Conservation (phyloP, 2,113 vertebrate genomes). For the Pelecanus crispus region DNA sequence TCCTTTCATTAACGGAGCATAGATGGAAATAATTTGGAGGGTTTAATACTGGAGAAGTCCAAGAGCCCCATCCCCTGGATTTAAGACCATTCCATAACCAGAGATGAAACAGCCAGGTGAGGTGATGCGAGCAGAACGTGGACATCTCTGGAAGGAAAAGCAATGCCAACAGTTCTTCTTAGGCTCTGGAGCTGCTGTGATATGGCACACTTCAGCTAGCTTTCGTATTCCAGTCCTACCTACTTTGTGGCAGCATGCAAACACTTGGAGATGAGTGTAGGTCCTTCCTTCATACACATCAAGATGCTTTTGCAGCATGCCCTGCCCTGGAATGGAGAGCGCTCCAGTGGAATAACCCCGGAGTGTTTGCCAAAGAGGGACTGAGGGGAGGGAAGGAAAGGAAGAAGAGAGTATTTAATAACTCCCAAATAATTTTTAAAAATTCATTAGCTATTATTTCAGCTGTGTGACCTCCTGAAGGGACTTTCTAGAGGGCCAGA, state of each 20-base stretch:
- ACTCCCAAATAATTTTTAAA: slow-evolving; percentile 25
- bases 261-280: background rate
- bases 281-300: background rate
- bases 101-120: background rate
- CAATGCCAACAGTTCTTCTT: background rate
- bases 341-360: background rate
- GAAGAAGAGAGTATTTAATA: background rate
- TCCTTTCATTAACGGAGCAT: background rate
- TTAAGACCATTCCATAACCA: background rate
- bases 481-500: slow-evolving; percentile 32
- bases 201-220: background rate
- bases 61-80: background rate
- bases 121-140: background rate
- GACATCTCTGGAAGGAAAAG: background rate
- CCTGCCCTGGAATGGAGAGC: background rate
- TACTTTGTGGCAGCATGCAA: background rate
- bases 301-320: background rate
- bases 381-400: background rate
- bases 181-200: background rate
- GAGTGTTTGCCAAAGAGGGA: background rate
- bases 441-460: slow-evolving; percentile 64
- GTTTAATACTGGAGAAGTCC: background rate
- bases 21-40: background rate
- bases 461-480: slow-evolving; percentile 61
- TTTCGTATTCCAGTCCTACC: background rate